Percentiles rank a stretch among this genome's conserved stretches.
phyloP scores from a whole-genome alignment of 1,140 invertebrate species.

The Physella acuta region DNA sequence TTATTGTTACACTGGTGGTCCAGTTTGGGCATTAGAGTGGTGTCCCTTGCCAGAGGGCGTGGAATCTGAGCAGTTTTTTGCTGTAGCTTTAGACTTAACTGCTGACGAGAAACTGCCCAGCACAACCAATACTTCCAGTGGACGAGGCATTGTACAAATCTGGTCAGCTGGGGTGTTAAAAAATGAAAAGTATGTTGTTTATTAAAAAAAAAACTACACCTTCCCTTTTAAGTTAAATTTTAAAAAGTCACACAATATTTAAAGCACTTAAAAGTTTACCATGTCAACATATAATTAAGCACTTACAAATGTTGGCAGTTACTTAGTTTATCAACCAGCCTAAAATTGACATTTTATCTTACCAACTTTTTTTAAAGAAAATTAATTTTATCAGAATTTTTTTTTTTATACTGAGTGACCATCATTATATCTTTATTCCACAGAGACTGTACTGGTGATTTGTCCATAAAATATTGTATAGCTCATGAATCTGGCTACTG shows the following conservation, averaged over 20 bases:
- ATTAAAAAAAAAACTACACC: too few relatives aligned
- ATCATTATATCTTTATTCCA: not conserved
- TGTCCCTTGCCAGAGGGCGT: not conserved
- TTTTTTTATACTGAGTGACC: not conserved
- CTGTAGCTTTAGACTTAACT: not conserved
- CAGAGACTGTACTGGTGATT: not conserved
- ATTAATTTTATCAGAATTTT: too few relatives aligned
- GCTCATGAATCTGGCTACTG: constrained; percentile 8
- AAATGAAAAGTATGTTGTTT: constrained; percentile 2
- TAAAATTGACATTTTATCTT: too few relatives aligned
- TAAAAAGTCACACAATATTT: too few relatives aligned
- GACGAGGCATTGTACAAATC: not conserved
- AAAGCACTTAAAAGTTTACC: too few relatives aligned
- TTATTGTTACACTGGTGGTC: constrained; percentile 9
- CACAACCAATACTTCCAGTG: not conserved
- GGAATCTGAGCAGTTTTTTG: not conserved
- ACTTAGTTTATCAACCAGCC: too few relatives aligned
- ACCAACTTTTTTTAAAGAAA: too few relatives aligned
- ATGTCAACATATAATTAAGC: too few relatives aligned
- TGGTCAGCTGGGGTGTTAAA: not conserved
- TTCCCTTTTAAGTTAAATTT: not conserved
- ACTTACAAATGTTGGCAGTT: too few relatives aligned
- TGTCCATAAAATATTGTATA: not conserved
- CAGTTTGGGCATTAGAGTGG: constrained; percentile 10
- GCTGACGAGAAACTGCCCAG: not conserved